These are phyloP conservation scores for Furcula furcula DNA, from an alignment of 2,888 invertebrate genomes.

Conservation along the genomic window DNA sequence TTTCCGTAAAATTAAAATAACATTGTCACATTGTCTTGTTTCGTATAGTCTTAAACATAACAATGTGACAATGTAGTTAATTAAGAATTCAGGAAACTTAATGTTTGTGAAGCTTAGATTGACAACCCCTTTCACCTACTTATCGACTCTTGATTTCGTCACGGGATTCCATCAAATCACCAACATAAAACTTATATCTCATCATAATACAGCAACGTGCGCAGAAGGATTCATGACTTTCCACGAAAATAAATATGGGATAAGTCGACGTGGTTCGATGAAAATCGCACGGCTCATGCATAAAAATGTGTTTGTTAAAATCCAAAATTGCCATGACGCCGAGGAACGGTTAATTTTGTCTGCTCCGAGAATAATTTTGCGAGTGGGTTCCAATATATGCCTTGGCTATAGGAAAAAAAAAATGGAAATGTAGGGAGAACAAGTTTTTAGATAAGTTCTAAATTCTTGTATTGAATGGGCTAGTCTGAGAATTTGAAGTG, in stretches of 20 bases:
- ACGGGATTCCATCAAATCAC: slow-evolving; percentile 12
- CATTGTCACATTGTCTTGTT: too few species aligned
- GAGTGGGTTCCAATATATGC: slow-evolving; percentile 1
- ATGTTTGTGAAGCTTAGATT: too few species aligned
- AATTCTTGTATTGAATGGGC: too few species aligned
- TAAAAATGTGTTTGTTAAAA: slow-evolving; percentile 57
- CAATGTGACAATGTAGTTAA: too few species aligned
- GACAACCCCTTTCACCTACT: not conserved
- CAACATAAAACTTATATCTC: slow-evolving; percentile 46
- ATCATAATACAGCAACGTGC: slow-evolving; percentile 44
- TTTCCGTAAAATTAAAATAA: too few species aligned
- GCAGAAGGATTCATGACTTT: slow-evolving; percentile 47
- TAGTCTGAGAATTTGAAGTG: too few species aligned
- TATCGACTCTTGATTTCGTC: not conserved
- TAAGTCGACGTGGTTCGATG: slow-evolving; percentile 43
- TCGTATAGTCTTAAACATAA: too few species aligned
- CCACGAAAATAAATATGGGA: slow-evolving; percentile 48
- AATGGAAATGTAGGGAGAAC: not conserved
- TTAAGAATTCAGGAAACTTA: too few species aligned
- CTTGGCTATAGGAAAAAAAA: not conserved
- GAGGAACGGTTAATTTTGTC: slow-evolving; percentile 33
- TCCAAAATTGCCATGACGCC: slow-evolving; percentile 41
- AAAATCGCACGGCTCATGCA: slow-evolving; percentile 51
- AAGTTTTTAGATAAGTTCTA: too few species aligned
- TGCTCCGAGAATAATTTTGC: not conserved